phyloP scores from a whole-genome alignment of 2,888 invertebrate species.

The Acleris holmiana region DNA sequence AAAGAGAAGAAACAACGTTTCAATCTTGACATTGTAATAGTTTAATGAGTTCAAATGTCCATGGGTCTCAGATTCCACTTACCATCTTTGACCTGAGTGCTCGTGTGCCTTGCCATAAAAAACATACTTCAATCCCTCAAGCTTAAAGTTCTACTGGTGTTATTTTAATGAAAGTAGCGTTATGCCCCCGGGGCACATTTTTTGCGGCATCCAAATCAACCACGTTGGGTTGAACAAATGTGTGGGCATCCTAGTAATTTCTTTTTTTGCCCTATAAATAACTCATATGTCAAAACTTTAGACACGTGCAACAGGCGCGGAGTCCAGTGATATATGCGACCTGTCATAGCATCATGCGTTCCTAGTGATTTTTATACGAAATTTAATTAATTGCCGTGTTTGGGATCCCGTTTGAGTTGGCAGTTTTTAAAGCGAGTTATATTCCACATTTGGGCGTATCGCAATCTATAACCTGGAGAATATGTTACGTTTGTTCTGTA shows the following conservation, averaged over 20 bases:
- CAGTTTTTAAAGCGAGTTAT: conserved; percentile 26
- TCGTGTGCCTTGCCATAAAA: too few species aligned
- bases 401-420: conserved; percentile 54
- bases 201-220: conserved; percentile 81
- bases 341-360: conserved; percentile 75
- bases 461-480: neutral
- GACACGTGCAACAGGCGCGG: conserved; percentile 59
- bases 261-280: conserved; percentile 83
- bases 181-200: conserved; percentile 67
- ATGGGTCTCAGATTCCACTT: too few species aligned
- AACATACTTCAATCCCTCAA: neutral
- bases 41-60: too few species aligned
- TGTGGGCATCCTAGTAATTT: conserved; percentile 82
- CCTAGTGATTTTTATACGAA: conserved; percentile 67
- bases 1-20: too few species aligned
- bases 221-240: conserved; percentile 79
- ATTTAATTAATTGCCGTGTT: conserved; percentile 71
- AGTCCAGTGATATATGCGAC: conserved; percentile 78
- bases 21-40: too few species aligned
- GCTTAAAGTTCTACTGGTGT: neutral
- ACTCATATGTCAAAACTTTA: conserved; percentile 82
- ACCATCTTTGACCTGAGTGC: too few species aligned
- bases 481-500: too few species aligned
- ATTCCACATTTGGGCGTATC: neutral
- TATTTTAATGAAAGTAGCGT: conserved; percentile 58